Percentiles rank a stretch among this genome's conserved stretches.
Evolutionary conservation across 2,797 vertebrate species (phyloP).

Genomic region (Molossus molossus): DNA sequence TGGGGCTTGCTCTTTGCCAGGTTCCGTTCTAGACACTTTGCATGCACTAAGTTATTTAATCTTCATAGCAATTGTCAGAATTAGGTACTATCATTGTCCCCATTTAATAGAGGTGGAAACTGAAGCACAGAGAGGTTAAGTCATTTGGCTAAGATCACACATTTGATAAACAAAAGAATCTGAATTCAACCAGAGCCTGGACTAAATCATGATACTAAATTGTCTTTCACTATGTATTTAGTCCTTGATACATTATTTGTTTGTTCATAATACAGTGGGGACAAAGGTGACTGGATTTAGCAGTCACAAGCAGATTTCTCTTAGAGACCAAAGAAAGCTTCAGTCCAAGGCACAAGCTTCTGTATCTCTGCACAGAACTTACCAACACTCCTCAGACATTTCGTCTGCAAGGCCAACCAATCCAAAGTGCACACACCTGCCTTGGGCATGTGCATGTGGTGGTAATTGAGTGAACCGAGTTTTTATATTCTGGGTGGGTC

Average conservation of each 20-base stretch:
- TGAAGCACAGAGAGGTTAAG: neutral
- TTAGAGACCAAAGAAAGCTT: neutral
- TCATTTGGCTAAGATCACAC: neutral
- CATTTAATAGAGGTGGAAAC: conserved; percentile 14
- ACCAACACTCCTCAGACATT: neutral
- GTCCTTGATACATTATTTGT: neutral
- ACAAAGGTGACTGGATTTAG: neutral
- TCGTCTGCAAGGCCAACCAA: neutral
- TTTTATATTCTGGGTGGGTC: neutral
- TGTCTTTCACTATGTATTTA: neutral
- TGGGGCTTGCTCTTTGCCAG: neutral
- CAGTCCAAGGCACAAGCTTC: too few relatives aligned
- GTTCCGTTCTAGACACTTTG: neutral
- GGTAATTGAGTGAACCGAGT: too few relatives aligned
- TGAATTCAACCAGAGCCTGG: neutral
- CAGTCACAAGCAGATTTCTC: neutral
- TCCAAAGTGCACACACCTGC: accelerated
- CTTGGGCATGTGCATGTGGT: accelerated
- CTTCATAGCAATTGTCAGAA: neutral
- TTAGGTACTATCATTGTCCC: neutral
- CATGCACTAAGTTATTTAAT: neutral
- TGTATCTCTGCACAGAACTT: neutral
- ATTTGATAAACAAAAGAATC: conserved; percentile 35
- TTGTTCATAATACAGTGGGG: neutral
- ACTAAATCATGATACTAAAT: neutral